Evolutionary conservation across 2,888 invertebrate genomes (phyloP).

Genomic region (Hesperia comma): DNA sequence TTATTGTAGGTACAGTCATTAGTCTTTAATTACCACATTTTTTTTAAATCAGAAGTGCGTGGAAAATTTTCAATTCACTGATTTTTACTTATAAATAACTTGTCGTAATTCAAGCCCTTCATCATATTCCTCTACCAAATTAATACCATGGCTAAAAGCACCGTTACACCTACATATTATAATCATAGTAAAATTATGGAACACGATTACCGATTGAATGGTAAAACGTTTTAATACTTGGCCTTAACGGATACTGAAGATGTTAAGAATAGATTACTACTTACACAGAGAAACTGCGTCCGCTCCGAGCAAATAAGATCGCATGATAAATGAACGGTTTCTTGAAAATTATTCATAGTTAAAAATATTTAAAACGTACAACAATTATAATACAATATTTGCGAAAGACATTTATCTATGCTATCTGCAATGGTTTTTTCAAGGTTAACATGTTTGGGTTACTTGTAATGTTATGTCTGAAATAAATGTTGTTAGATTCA

Average conservation of each 20-base stretch:
- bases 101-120: too few relatives aligned
- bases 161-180: constrained; percentile 21
- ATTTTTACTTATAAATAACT: too few relatives aligned
- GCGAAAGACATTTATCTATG: constrained; percentile 2
- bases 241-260: constrained; percentile 48
- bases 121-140: neutral
- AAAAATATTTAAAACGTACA: constrained; percentile 42
- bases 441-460: neutral
- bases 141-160: neutral
- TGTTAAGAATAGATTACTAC: constrained; percentile 45
- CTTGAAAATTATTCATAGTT: constrained; percentile 43
- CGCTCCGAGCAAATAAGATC: constrained; percentile 47
- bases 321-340: constrained; percentile 46
- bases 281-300: constrained; percentile 47
- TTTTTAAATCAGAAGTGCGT: too few relatives aligned
- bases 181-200: constrained; percentile 29
- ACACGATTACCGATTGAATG: constrained; percentile 24
- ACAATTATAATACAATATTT: constrained; percentile 29
- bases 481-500: too few relatives aligned
- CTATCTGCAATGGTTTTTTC: constrained; percentile 1
- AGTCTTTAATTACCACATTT: too few relatives aligned
- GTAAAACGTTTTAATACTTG: constrained; percentile 38
- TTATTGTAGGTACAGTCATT: too few relatives aligned
- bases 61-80: too few relatives aligned
- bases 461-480: neutral